Conservation (phyloP, 2,888 invertebrate species). For the Troides oblongomaculatus region DNA sequence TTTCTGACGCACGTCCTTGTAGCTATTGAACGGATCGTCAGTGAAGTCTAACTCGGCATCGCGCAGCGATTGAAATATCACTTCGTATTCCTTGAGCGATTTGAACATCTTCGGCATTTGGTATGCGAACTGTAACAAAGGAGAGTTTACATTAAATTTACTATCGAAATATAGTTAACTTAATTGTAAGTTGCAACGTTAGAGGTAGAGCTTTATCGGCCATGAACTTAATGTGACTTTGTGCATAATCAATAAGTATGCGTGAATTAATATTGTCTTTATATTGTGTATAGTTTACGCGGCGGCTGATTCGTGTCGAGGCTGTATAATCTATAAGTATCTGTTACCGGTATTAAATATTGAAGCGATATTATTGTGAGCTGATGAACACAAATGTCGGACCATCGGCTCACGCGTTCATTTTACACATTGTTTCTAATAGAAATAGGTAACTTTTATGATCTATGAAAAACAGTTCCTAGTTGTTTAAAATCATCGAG, state of each 20-base stretch:
- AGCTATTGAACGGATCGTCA: slow-evolving; percentile 66
- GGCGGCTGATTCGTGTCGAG: slow-evolving; percentile 72
- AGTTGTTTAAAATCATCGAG: too few relatives aligned
- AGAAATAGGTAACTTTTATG: too few relatives aligned
- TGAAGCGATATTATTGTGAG: slow-evolving; percentile 41
- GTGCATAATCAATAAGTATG: slow-evolving; percentile 27
- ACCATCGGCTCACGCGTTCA: background rate
- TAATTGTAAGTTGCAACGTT: background rate
- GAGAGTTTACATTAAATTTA: slow-evolving; percentile 42
- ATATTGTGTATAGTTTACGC: slow-evolving; percentile 64
- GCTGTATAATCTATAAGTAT: slow-evolving; percentile 58
- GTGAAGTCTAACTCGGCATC: slow-evolving; percentile 61
- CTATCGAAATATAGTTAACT: slow-evolving; percentile 11
- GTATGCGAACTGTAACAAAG: slow-evolving; percentile 78
- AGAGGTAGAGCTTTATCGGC: slow-evolving; percentile 18
- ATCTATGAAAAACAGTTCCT: too few relatives aligned
- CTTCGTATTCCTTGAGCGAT: slow-evolving; percentile 60
- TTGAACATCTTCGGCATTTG: slow-evolving; percentile 81
- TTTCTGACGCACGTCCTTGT: slow-evolving; percentile 63
- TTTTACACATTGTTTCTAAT: background rate
- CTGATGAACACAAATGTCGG: background rate
- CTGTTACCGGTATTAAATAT: slow-evolving; percentile 55
- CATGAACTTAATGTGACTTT: slow-evolving; percentile 28
- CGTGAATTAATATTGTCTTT: slow-evolving; percentile 40
- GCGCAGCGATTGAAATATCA: slow-evolving; percentile 60